Conservation (phyloP, 2,888 invertebrate species). For the Synergus japonicus region DNA sequence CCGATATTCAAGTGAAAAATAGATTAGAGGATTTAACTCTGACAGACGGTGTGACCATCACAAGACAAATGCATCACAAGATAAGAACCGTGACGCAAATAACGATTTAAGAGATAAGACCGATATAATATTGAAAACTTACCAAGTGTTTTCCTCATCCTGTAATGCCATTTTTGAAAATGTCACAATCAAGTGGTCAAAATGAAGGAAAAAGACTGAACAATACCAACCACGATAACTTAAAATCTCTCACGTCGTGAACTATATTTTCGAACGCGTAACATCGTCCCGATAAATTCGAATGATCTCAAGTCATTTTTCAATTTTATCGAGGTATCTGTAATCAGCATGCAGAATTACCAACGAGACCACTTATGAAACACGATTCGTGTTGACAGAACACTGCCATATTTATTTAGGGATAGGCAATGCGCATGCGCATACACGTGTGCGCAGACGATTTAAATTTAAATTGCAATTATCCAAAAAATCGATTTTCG, state of each 20-base stretch:
- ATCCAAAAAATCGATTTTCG: not conserved
- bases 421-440: not conserved
- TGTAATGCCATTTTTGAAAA: constrained; percentile 80
- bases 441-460: not conserved
- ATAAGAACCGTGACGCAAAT: not conserved
- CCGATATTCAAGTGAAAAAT: constrained; percentile 44
- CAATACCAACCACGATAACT: not conserved
- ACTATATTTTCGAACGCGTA: constrained; percentile 13
- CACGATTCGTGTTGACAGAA: constrained; percentile 34
- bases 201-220: not conserved
- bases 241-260: not conserved
- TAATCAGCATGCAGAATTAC: not conserved
- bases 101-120: constrained; percentile 7
- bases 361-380: constrained; percentile 36
- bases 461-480: not conserved
- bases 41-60: constrained; percentile 25
- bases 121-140: constrained; percentile 65
- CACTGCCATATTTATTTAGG: constrained; percentile 20
- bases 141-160: constrained; percentile 83
- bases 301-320: constrained; percentile 13
- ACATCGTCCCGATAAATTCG: constrained; percentile 2
- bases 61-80: constrained; percentile 24
- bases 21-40: constrained; percentile 34
- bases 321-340: not conserved
- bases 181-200: not conserved